These are phyloP conservation scores for Cataglyphis hispanica DNA, from an alignment of 1,140 invertebrate genomes.

Conservation along the genomic window DNA sequence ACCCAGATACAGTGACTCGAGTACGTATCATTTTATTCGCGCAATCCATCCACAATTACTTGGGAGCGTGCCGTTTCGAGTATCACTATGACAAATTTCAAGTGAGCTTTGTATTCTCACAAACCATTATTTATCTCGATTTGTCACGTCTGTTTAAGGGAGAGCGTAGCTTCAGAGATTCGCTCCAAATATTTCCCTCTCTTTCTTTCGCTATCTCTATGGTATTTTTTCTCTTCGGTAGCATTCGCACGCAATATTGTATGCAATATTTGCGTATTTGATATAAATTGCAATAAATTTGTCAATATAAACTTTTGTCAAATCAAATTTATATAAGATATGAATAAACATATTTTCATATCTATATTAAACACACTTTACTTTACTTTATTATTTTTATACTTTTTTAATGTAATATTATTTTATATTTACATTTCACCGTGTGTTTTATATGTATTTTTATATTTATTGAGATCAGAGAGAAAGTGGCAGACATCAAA, in stretches of 20 bases:
- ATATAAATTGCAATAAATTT: neutral
- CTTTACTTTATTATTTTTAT: neutral
- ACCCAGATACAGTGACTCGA: conserved; percentile 70
- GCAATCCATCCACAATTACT: conserved; percentile 57
- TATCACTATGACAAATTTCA: conserved; percentile 73
- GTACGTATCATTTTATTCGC: conserved; percentile 47
- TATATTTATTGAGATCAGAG: neutral
- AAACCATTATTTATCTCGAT: conserved; percentile 80
- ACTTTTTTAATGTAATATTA: neutral
- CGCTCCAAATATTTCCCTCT: neutral
- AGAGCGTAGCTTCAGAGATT: neutral
- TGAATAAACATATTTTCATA: neutral
- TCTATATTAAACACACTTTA: neutral
- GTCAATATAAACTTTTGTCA: neutral
- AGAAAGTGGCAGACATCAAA: neutral
- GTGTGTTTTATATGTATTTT: neutral
- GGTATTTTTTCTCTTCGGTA: neutral
- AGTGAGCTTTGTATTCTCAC: conserved; percentile 68
- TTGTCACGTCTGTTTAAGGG: conserved; percentile 70
- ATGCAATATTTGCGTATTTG: neutral
- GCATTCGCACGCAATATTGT: neutral
- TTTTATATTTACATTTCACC: conserved; percentile 5
- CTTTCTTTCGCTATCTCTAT: neutral
- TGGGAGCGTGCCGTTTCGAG: conserved; percentile 74
- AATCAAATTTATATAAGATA: conserved; percentile 1